Percentiles rank a stretch among this genome's conserved stretches.
phyloP scores from a whole-genome alignment of 2,113 vertebrate species.

The Hirundichthys speculiger region DNA sequence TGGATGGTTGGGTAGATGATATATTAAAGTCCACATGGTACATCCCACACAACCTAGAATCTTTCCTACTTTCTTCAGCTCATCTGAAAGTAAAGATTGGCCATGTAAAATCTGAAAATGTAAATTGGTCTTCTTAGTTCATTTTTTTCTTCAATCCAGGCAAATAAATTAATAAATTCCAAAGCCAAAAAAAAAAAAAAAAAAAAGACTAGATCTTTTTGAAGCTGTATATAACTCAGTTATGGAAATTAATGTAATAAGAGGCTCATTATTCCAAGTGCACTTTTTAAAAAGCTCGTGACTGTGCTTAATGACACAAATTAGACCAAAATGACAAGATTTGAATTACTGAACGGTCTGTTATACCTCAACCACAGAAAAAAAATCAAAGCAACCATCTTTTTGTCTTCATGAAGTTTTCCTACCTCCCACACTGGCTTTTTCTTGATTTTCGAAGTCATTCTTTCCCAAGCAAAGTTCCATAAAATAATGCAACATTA shows the following conservation, averaged over 20 bases:
- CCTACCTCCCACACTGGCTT: too few species aligned
- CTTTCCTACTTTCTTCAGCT: background rate
- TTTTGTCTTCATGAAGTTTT: constrained; percentile 71
- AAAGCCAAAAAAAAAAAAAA: too few species aligned
- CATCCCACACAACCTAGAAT: background rate
- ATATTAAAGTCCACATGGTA: constrained; percentile 1
- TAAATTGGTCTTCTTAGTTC: background rate
- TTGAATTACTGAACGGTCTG: constrained; percentile 59
- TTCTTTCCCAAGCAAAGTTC: too few species aligned
- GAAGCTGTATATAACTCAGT: constrained; percentile 24
- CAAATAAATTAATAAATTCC: constrained; percentile 5
- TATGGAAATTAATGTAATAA: constrained; percentile 48
- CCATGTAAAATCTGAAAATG: too few species aligned
- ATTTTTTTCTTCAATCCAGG: background rate
- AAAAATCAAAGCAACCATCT: constrained; percentile 59
- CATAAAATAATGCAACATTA: too few species aligned
- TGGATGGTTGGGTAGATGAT: background rate
- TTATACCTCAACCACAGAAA: constrained; percentile 38
- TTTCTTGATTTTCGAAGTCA: too few species aligned
- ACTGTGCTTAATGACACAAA: constrained; percentile 53
- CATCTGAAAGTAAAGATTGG: constrained; percentile 15
- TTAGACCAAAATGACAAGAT: constrained; percentile 63
- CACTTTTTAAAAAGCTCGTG: constrained; percentile 37
- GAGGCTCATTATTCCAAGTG: constrained; percentile 45
- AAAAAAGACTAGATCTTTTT: background rate